Base-by-base conservation (phyloP, 92 coral and sea anemone species). In the Actinostola sp. region DNA sequence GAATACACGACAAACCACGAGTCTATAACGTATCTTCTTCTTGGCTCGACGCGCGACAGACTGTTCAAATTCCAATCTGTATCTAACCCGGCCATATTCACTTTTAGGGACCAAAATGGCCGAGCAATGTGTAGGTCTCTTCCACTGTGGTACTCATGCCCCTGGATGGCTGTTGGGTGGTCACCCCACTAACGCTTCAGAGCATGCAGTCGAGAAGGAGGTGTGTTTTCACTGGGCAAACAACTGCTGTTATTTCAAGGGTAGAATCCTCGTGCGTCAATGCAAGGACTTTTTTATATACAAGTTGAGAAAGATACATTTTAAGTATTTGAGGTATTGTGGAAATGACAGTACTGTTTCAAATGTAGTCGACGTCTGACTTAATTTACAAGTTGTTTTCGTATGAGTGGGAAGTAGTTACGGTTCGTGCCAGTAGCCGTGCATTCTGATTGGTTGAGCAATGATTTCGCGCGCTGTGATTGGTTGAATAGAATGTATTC, bases 121-220 rank as follows among this genome's bases (percentile, higher is more conserved):
- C 6, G 62, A 67, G 32, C 13, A 4, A 49, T 82, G 87, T 55
- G 71, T 75, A 33, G 32, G 30, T 24, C 21, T 48, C 38, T 75
- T 34, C 42, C 87, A 69, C 65, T 82, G 87, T 70, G 87, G 87
- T 5, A 59, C 82, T 0, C 77, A 82, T 26, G 52, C 87, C 13
- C 66, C 82, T 23, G 87, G 87, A 12, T 82, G 87, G 87, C 48
- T 82, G 3, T 46, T 32, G 2, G 78, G 70, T 27, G 72, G 59
- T 16, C 87, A 75, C 62, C 87, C 87, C 21, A 35, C 33, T 7
- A 23, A 35, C 3, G 51, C 71, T 10, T 8, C 31, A 51, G 59
- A 76, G 7, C 77, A 79, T 8, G 59, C 73, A 0, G 87, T 82
- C 1, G 12, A 36, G 29, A 66, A 72, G 32, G 57, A 38, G 19